A percentile compares a stretch with the other conserved stretches of the same genome.
These are phyloP conservation scores for Lobophora halterata DNA, from an alignment of 2,888 invertebrate species.

Conservation along the genomic window DNA sequence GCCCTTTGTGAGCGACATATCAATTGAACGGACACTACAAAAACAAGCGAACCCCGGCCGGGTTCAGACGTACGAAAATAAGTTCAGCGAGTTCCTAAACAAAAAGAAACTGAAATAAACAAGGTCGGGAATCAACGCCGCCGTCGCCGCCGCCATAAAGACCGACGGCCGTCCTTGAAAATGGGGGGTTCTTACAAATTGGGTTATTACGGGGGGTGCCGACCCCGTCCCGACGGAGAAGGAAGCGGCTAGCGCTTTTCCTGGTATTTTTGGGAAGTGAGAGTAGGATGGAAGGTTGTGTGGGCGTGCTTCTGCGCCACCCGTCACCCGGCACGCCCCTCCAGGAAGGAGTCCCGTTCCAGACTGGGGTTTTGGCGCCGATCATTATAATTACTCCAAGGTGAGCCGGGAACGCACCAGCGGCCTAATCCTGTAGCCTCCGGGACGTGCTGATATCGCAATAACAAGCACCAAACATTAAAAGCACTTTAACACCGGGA, in stretches of 20 bases:
- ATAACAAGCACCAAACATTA: slow-evolving; percentile 67
- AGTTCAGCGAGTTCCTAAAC: slow-evolving; percentile 77
- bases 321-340: slow-evolving; percentile 73
- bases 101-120: slow-evolving; percentile 81
- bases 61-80: slow-evolving; percentile 71
- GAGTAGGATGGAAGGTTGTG: slow-evolving; percentile 55
- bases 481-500: slow-evolving; percentile 66
- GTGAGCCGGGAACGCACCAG: slow-evolving; percentile 71
- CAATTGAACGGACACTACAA: slow-evolving; percentile 52
- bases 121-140: slow-evolving; percentile 81
- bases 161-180: slow-evolving; percentile 81
- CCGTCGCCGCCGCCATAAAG: slow-evolving; percentile 79
- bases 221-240: slow-evolving; percentile 63
- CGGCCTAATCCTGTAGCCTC: slow-evolving; percentile 60
- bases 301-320: slow-evolving; percentile 76
- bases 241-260: slow-evolving; percentile 38
- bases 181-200: slow-evolving; percentile 81
- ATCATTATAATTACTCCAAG: slow-evolving; percentile 81
- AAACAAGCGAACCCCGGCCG: slow-evolving; percentile 60
- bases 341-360: slow-evolving; percentile 74
- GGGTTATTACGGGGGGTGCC: slow-evolving; percentile 78
- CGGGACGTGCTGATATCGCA: slow-evolving; percentile 65
- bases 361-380: slow-evolving; percentile 75
- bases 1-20: slow-evolving; percentile 47
- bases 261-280: slow-evolving; percentile 29